Percentiles rank a stretch among this genome's conserved stretches.
Evolutionary conservation across 2,113 vertebrate genomes (phyloP).

Genomic region (Notothenia coriiceps): DNA sequence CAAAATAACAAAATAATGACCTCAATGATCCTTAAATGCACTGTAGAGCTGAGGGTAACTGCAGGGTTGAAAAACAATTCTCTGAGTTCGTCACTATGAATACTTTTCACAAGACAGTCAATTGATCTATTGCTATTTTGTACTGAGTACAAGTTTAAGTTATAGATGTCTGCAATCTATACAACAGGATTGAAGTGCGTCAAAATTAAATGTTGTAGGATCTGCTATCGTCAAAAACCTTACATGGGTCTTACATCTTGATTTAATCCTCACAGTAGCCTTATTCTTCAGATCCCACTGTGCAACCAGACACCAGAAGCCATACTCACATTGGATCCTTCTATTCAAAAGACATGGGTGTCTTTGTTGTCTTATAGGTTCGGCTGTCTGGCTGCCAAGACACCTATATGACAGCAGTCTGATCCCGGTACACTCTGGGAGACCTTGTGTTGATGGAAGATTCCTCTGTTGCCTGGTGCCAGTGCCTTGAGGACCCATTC

Average conservation of each 20-base stretch:
- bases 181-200: not conserved
- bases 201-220: not conserved
- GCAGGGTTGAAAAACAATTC: not conserved
- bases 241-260: not conserved
- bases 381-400: conserved; percentile 54
- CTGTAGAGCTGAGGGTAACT: not conserved
- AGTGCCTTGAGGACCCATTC: conserved; percentile 49
- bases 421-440: conserved; percentile 58
- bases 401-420: conserved; percentile 69
- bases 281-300: conserved; percentile 26
- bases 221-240: not conserved
- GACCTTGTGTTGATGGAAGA: conserved; percentile 68
- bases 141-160: not conserved
- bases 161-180: not conserved
- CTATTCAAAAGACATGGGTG: conserved; percentile 38
- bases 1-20: not conserved
- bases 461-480: conserved; percentile 47
- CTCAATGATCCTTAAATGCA: not conserved
- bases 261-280: conserved; percentile 11
- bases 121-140: not conserved
- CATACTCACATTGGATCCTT: conserved; percentile 37
- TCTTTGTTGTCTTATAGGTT: conserved; percentile 58
- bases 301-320: conserved; percentile 31
- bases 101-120: not conserved
- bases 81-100: too few species aligned